These are phyloP conservation scores for Hetaerina americana DNA, from an alignment of 1,140 invertebrate genomes.

Conservation along the genomic window DNA sequence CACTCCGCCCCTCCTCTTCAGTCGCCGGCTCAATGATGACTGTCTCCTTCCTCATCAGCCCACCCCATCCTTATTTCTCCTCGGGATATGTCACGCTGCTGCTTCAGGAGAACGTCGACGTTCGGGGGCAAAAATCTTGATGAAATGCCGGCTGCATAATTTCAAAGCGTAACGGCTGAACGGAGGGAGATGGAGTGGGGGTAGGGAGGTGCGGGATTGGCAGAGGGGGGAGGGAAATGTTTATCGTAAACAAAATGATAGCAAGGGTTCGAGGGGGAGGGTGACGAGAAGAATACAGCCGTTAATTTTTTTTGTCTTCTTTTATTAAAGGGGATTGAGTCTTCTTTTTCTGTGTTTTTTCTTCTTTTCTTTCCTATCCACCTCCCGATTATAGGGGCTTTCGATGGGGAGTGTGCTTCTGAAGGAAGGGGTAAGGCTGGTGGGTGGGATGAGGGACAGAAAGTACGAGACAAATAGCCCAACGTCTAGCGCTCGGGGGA, in stretches of 20 bases:
- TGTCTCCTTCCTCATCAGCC: too few species aligned
- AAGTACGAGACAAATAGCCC: neutral
- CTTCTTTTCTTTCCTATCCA: neutral
- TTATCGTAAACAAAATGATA: conserved; percentile 1
- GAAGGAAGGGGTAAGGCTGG: too few species aligned
- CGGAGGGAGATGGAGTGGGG: too few species aligned
- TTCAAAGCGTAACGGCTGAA: neutral
- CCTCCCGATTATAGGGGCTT: neutral
- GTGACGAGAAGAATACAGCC: too few species aligned
- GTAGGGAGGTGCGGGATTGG: too few species aligned
- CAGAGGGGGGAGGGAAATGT: neutral
- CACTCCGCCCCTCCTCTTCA: neutral
- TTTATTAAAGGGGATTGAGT: neutral
- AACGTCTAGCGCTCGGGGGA: neutral
- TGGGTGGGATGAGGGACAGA: too few species aligned
- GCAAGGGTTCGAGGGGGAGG: too few species aligned
- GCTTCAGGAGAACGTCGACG: neutral
- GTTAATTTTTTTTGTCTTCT: neutral
- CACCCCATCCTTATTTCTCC: neutral
- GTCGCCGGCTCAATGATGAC: neutral
- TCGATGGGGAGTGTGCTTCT: neutral
- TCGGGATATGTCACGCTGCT: neutral
- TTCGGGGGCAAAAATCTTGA: neutral
- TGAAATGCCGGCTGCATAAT: neutral
- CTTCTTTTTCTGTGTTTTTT: neutral